Conservation (phyloP, 2,888 invertebrate species). For the Spisula subtruncata region DNA sequence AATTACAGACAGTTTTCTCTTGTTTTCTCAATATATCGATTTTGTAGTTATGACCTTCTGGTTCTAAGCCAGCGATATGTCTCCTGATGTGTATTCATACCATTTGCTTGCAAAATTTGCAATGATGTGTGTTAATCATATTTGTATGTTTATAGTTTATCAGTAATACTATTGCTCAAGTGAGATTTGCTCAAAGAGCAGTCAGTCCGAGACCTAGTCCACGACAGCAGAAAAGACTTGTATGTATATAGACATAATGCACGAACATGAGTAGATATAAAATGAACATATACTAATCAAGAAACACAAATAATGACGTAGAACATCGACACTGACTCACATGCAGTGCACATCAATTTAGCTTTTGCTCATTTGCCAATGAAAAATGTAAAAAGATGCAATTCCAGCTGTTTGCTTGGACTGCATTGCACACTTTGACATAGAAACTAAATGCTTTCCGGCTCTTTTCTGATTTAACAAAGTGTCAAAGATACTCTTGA, state of each 20-base stretch:
- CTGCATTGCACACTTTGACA: too few species aligned
- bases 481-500: too few species aligned
- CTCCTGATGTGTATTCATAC: too few species aligned
- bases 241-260: constrained; percentile 38
- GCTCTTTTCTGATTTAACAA: too few species aligned
- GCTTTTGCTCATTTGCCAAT: background rate
- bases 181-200: constrained; percentile 30
- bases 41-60: too few species aligned
- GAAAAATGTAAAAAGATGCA: background rate
- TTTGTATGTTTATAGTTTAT: constrained; percentile 44
- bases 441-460: too few species aligned
- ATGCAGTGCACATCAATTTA: background rate
- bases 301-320: background rate
- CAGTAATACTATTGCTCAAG: constrained; percentile 46
- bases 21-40: too few species aligned
- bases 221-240: constrained; percentile 16
- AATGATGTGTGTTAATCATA: background rate
- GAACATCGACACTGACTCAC: background rate
- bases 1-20: too few species aligned
- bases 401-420: too few species aligned
- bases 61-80: too few species aligned
- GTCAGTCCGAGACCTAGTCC: background rate
- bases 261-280: background rate
- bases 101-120: too few species aligned
- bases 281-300: background rate